A percentile compares a stretch with the other conserved stretches of the same genome.
Conservation (phyloP, 2,888 invertebrate species). For the Masnerella sp. region DNA sequence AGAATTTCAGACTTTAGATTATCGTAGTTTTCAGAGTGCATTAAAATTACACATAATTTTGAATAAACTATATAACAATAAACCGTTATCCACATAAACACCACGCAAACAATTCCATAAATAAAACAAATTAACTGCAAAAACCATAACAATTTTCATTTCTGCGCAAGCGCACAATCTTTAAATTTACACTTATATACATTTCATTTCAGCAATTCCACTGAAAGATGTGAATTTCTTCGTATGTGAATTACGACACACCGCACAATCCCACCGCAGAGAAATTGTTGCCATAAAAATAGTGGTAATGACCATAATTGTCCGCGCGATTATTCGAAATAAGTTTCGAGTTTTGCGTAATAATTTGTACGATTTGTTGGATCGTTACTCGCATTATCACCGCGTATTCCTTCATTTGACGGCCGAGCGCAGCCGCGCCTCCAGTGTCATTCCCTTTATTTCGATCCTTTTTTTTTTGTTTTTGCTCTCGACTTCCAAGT, state of each 20-base stretch:
- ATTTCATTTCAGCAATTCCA: not conserved
- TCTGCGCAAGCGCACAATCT: no score
- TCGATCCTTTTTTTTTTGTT: slow-evolving; percentile 14
- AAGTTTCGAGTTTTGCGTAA: slow-evolving; percentile 49
- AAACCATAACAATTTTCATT: not conserved
- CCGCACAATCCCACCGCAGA: slow-evolving; percentile 4
- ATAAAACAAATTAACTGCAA: no score
- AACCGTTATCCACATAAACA: not conserved
- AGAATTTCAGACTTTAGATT: no score
- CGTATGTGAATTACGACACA: slow-evolving; percentile 3
- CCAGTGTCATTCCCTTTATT: slow-evolving; percentile 43
- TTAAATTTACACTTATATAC: no score
- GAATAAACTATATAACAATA: not conserved
- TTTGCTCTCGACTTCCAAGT: slow-evolving; percentile 37
- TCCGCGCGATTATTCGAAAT: slow-evolving; percentile 30
- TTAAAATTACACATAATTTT: no score
- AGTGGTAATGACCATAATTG: slow-evolving; percentile 50
- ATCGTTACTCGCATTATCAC: slow-evolving; percentile 49
- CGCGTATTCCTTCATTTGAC: slow-evolving; percentile 42
- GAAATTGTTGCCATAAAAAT: slow-evolving; percentile 38
- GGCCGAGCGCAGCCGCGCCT: slow-evolving; percentile 36
- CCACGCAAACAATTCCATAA: no score
- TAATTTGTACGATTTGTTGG: slow-evolving; percentile 54
- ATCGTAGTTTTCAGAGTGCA: no score
- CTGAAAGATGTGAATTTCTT: not conserved